Evolutionary conservation across 1,140 invertebrate genomes (phyloP).

Genomic region (Brachionus rubens): DNA sequence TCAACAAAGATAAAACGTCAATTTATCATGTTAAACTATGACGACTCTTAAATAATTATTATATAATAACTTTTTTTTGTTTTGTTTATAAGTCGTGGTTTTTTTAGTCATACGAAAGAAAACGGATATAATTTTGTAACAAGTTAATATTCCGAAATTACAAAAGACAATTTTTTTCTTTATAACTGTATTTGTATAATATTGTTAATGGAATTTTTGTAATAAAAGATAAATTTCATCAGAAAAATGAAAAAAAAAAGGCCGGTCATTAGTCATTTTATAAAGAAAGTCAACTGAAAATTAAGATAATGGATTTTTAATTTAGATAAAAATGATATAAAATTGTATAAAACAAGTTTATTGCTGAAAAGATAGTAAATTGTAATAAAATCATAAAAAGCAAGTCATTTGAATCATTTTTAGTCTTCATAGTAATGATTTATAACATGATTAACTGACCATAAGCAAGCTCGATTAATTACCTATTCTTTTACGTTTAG

Average conservation of each 20-base stretch:
- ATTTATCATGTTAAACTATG: constrained; percentile 27
- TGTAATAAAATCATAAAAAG: not conserved
- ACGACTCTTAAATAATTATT: not conserved
- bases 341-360: not conserved
- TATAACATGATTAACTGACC: too few species aligned
- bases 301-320: constrained; percentile 42
- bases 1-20: constrained; percentile 20
- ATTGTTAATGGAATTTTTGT: constrained; percentile 16
- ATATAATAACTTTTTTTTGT: not conserved
- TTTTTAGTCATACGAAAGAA: not conserved
- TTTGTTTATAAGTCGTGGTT: too few species aligned
- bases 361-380: not conserved
- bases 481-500: not conserved
- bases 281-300: too few species aligned
- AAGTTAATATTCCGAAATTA: too few species aligned
- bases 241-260: too few species aligned
- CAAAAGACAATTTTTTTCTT: too few species aligned
- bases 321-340: not conserved
- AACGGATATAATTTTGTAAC: constrained; percentile 23
- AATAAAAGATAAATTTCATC: too few species aligned
- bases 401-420: too few species aligned
- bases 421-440: too few species aligned
- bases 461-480: not conserved
- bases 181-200: too few species aligned
- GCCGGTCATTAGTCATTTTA: not conserved